These are phyloP conservation scores for Pontoporia blainvillei DNA, from an alignment of 2,113 vertebrate genomes.

Conservation along the genomic window DNA sequence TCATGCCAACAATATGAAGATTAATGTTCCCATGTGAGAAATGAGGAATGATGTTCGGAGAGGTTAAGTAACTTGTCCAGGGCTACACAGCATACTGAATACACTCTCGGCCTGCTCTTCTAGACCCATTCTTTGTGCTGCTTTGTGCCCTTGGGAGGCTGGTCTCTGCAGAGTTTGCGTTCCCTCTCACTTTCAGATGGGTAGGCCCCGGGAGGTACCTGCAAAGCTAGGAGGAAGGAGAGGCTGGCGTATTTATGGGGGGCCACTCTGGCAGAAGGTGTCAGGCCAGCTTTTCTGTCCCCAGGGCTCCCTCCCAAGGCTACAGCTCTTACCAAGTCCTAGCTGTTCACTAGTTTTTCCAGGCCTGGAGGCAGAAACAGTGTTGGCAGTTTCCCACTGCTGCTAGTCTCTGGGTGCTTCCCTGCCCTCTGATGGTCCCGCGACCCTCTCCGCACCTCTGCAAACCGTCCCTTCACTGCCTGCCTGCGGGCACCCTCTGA, in stretches of 20 bases:
- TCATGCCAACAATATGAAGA: background rate
- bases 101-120: background rate
- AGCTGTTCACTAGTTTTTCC: background rate
- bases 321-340: background rate
- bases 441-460: background rate
- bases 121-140: background rate
- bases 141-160: background rate
- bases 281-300: background rate
- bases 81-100: background rate
- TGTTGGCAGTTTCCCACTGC: background rate
- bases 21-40: background rate
- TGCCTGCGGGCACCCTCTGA: background rate
- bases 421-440: background rate
- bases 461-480: background rate
- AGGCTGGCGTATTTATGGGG: background rate
- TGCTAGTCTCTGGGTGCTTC: background rate
- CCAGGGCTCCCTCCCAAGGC: background rate
- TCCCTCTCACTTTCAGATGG: background rate
- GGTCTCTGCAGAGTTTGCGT: background rate
- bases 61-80: background rate
- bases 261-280: background rate
- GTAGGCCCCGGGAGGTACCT: background rate
- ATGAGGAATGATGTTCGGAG: background rate
- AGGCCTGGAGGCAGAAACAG: background rate
- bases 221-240: background rate